A percentile compares a stretch with the other conserved stretches of the same genome.
Evolutionary conservation across 92 coral and sea anemone genomes (phyloP).

Genomic region (Paragorgia papillata): DNA sequence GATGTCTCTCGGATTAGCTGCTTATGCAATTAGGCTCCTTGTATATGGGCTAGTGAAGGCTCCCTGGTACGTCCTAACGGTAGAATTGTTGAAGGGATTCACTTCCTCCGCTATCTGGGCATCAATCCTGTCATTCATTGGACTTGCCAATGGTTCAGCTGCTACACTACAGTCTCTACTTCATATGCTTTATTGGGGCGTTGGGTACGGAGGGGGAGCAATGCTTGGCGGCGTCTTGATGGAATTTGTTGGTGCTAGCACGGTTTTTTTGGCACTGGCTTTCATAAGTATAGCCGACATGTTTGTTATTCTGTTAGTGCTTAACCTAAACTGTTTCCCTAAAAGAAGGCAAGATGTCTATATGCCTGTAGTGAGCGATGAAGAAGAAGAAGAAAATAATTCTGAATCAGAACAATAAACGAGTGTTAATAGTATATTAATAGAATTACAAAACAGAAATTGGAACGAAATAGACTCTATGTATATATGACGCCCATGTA

Average conservation of each 20-base stretch:
- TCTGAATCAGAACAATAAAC: constrained; percentile 19
- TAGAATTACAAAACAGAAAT: too few relatives aligned
- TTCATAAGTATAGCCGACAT: neutral
- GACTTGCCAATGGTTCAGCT: neutral
- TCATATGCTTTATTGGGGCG: constrained; percentile 89
- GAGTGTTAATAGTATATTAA: too few relatives aligned
- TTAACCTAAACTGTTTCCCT: constrained; percentile 25
- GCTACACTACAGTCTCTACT: constrained; percentile 24
- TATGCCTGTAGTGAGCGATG: constrained; percentile 31
- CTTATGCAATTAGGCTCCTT: constrained; percentile 13
- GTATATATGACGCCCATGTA: too few relatives aligned
- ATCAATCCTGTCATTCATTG: constrained; percentile 23
- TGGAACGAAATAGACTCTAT: too few relatives aligned
- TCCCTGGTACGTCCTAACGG: constrained; percentile 31
- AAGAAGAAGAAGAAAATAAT: constrained; percentile 12
- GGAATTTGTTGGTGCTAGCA: constrained; percentile 65
- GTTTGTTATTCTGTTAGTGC: constrained; percentile 3
- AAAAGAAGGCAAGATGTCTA: constrained; percentile 23
- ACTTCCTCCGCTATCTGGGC: constrained; percentile 45
- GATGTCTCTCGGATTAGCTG: constrained; percentile 14
- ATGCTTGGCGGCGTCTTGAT: constrained; percentile 81
- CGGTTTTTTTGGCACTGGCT: constrained; percentile 57
- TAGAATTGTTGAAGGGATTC: constrained; percentile 34
- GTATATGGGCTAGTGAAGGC: constrained; percentile 22
- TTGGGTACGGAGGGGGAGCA: constrained; percentile 77